These are phyloP conservation scores for Discoglossus pictus DNA, from an alignment of 2,797 vertebrate genomes.

Conservation along the genomic window DNA sequence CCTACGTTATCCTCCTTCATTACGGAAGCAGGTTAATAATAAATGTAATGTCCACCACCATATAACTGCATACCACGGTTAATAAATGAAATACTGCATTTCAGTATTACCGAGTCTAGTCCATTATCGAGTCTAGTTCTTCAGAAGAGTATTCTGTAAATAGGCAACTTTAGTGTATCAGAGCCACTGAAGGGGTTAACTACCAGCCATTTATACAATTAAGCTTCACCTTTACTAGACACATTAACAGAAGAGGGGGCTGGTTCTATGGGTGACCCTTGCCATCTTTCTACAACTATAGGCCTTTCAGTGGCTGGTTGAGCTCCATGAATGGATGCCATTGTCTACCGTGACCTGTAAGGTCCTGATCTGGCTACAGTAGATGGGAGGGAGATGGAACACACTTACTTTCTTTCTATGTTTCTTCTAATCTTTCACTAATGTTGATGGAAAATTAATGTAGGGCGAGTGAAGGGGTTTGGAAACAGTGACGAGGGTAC, in stretches of 20 bases:
- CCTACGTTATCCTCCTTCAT: too few relatives aligned
- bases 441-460: constrained; percentile 10
- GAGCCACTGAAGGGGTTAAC: too few relatives aligned
- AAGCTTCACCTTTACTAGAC: constrained; percentile 8
- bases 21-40: too few relatives aligned
- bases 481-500: neutral
- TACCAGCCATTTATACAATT: neutral
- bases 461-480: neutral
- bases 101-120: too few relatives aligned
- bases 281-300: neutral
- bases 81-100: too few relatives aligned
- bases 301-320: constrained; percentile 47
- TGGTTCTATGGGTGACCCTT: constrained; percentile 53
- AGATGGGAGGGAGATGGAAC: constrained; percentile 19
- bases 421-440: constrained; percentile 7
- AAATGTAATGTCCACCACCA: too few relatives aligned
- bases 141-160: too few relatives aligned
- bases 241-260: constrained; percentile 25
- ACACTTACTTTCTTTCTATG: constrained; percentile 6
- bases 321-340: constrained; percentile 56
- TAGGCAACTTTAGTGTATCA: too few relatives aligned
- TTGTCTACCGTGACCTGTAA: constrained; percentile 53
- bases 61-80: too few relatives aligned
- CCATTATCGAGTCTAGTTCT: too few relatives aligned
- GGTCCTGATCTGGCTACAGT: constrained; percentile 40